A percentile compares a stretch with the other conserved stretches of the same genome.
Conservation (phyloP, 2,888 invertebrate genomes). For the Mycogona germanica region DNA sequence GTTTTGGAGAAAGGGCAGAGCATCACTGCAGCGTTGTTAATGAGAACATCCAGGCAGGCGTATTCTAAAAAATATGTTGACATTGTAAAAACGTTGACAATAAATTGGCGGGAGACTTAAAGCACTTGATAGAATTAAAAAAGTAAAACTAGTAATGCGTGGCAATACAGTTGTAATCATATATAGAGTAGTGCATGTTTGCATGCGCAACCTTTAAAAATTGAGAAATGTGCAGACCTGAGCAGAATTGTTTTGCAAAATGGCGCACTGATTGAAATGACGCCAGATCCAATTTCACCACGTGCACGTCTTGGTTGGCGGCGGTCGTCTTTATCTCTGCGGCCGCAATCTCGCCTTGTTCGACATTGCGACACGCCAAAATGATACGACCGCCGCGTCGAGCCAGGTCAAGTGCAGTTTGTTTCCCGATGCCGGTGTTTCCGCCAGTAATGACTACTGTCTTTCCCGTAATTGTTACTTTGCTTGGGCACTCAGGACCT, state of each 20-base stretch:
- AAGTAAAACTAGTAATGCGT: no score
- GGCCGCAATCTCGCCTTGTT: constrained; percentile 1
- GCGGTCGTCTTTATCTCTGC: not conserved
- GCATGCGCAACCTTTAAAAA: not conserved
- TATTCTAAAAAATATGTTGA: constrained; percentile 10
- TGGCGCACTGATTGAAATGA: constrained; percentile 12
- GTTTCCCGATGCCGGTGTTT: constrained; percentile 14
- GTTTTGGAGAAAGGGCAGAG: constrained; percentile 17
- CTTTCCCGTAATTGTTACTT: constrained; percentile 8
- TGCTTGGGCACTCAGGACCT: constrained; percentile 13
- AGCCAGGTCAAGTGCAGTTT: constrained; percentile 14
- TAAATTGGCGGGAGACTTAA: not conserved
- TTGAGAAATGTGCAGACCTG: constrained; percentile 5
- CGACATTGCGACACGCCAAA: constrained; percentile 12
- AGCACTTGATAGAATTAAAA: no score
- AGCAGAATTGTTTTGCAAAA: constrained; percentile 10
- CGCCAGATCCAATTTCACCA: constrained; percentile 9
- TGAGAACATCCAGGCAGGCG: constrained; percentile 20
- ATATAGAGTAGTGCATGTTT: no score
- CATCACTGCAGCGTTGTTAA: constrained; percentile 23
- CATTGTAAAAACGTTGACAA: not conserved
- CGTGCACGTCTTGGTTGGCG: not conserved
- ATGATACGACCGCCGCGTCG: constrained; percentile 13
- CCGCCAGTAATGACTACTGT: constrained; percentile 16
- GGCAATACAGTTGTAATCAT: no score